Conservation (phyloP, 2,113 vertebrate genomes). For the human region DNA sequence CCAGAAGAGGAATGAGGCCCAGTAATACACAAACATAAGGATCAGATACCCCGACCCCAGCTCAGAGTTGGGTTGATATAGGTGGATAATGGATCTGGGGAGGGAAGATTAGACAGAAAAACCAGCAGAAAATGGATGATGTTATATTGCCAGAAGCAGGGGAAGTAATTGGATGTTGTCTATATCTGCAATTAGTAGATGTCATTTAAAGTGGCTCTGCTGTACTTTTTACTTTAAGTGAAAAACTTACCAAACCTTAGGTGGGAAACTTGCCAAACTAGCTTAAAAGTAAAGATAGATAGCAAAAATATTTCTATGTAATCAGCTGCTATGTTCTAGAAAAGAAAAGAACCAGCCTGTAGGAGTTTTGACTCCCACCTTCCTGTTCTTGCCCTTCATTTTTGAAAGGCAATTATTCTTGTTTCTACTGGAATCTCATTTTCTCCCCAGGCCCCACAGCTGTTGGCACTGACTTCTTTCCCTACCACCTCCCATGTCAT, state of each 20-base stretch:
- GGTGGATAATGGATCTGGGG: not conserved
- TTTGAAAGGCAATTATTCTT: not conserved
- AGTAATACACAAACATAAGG: too few species aligned
- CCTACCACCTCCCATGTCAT: accelerated
- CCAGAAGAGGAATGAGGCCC: not conserved
- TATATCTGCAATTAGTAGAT: not conserved
- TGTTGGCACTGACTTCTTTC: not conserved
- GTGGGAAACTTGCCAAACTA: not conserved
- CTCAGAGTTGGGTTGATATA: not conserved
- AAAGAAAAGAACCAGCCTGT: not conserved
- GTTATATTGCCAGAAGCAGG: too few species aligned
- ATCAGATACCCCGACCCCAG: not conserved
- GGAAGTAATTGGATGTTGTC: not conserved
- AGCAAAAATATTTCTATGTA: not conserved
- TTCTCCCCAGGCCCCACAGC: not conserved
- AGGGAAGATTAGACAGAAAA: not conserved
- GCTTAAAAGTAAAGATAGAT: not conserved
- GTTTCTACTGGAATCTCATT: not conserved
- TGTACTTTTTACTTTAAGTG: not conserved
- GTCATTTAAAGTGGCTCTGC: not conserved
- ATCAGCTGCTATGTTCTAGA: not conserved
- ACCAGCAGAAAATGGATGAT: not conserved
- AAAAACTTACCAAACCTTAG: not conserved
- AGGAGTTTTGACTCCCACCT: not conserved
- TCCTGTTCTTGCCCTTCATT: not conserved